Percentiles rank a stretch among this genome's conserved stretches.
phyloP scores from a whole-genome alignment of 2,113 vertebrate genomes.

The Aptenodytes forsteri region DNA sequence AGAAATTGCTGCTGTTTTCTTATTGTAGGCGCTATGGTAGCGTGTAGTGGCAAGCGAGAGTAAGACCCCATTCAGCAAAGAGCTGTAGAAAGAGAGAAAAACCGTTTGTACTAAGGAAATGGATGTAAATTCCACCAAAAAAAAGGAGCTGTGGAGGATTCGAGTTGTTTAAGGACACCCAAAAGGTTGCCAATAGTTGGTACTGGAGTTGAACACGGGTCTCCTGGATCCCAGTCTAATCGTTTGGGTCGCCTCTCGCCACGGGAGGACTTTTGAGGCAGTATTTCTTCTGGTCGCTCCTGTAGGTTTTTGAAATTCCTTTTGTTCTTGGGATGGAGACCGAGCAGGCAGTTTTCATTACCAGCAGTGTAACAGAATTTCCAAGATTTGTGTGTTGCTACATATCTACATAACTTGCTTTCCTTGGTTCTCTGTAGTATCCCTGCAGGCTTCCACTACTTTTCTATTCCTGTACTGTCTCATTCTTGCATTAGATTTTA shows the following conservation, averaged over 20 bases:
- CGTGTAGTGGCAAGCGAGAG: rapidly evolving
- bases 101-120: neutral
- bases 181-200: rapidly evolving
- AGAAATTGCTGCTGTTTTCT: neutral
- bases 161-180: neutral
- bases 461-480: neutral
- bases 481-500: neutral
- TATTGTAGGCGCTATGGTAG: neutral
- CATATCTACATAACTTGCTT: neutral
- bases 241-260: neutral
- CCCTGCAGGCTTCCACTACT: neutral
- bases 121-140: neutral
- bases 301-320: neutral
- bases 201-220: neutral
- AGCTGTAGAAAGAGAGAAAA: neutral
- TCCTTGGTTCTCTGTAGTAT: neutral
- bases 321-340: neutral
- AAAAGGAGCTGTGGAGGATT: neutral
- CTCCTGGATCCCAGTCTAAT: neutral
- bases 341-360: neutral
- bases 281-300: neutral
- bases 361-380: neutral
- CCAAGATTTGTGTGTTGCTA: neutral
- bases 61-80: neutral
- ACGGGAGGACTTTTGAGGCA: neutral